A percentile compares a stretch with the other conserved stretches of the same genome.
Conservation (phyloP, 2,113 vertebrate genomes). For the Orientallactaga bullata region DNA sequence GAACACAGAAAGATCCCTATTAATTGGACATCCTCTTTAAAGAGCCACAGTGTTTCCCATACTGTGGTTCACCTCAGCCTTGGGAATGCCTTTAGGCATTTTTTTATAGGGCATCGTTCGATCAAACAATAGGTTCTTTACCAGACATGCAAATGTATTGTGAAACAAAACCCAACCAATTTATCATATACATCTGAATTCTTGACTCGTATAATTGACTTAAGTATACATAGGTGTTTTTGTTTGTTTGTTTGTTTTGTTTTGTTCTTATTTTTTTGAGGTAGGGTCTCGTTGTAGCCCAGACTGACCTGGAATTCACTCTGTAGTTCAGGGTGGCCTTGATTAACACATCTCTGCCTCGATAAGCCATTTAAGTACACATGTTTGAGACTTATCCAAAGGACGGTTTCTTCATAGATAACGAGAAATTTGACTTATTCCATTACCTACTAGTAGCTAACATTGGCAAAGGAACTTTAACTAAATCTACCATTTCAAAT, state of each 20-base stretch:
- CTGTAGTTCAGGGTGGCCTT: too few species aligned
- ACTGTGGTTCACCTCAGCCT: neutral
- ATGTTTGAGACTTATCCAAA: conserved; percentile 19
- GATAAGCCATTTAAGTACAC: conserved; percentile 22
- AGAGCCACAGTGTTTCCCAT: neutral
- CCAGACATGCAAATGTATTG: neutral
- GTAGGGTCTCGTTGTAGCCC: too few species aligned
- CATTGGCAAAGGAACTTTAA: conserved; percentile 21
- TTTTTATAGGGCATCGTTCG: neutral
- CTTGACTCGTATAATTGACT: conserved; percentile 53
- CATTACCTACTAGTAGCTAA: conserved; percentile 28
- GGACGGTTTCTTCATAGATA: conserved; percentile 48
- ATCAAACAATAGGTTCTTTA: conserved; percentile 3
- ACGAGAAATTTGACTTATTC: conserved; percentile 34
- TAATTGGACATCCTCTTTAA: neutral
- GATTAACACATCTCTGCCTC: neutral
- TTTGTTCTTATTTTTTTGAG: too few species aligned
- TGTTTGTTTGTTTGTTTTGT: too few species aligned
- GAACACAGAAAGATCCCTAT: neutral
- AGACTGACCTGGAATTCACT: too few species aligned
- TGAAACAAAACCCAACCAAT: neutral
- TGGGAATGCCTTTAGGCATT: neutral
- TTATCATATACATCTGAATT: conserved; percentile 30
- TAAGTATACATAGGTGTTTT: neutral
- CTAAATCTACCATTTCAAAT: conserved; percentile 22